Base-by-base conservation (phyloP, 2,113 vertebrate species). In the Trogon melanurus region DNA sequence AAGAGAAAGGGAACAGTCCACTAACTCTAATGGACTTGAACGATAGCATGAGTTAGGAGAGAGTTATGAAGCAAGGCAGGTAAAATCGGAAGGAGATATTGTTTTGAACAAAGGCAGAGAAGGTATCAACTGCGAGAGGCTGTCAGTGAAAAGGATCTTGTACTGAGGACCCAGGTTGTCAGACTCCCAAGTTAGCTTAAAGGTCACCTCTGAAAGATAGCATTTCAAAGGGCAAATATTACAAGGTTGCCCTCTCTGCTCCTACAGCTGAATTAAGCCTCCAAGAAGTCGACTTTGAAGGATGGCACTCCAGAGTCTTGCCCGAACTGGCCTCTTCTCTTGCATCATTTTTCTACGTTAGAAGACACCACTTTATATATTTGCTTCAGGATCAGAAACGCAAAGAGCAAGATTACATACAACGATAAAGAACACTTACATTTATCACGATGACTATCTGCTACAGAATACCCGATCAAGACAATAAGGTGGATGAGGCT, bases 151-250 rank as follows among this genome's bases (percentile, higher is more conserved):
- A 51, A 86, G 65, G 34, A 51, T 66, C 76, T 86, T 51, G 38
- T 92, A 76, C 86, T 51, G 73, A 71, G 76, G 79, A 56, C 72
- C 86, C 50, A 75, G 91, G 44, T 57, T 95, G 93, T 87, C 89
- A 96, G 93, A 67, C 89, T 91, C 96, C 85, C 94, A 81, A 91
- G 94, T 95, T 92, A 96, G 83, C 89, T 93, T 84, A 97, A 97
- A 96, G 96, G 96, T 97, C 96, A 96, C 48, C 72, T 64, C 69
- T 87, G 93, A 95, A 93, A 86, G 83, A 95, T 38, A 64, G 73
- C 56, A 5, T 89, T 92, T 74, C 93, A 97, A 96, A 96, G 96
- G 96, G 91, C 93, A 95, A 84, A 53, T 64, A 93, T 81, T 61
- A n/a, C 22, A 89, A 78, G 93, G 89, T 69, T 86, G 91, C 86